Conservation (phyloP, 2,113 vertebrate genomes). For the Patagioenas fasciata region DNA sequence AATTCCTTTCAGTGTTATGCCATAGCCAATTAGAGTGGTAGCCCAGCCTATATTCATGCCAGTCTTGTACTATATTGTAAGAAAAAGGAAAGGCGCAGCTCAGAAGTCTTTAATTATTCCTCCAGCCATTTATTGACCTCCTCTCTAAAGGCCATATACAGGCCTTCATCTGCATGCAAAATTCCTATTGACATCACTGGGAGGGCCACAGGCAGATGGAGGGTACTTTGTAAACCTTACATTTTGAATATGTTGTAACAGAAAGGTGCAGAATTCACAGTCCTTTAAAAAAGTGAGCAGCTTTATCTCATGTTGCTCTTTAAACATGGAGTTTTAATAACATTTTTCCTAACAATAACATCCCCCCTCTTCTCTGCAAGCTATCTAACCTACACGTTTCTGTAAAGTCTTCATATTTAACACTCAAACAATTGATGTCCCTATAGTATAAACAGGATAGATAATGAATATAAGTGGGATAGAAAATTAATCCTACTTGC, state of each 20-base stretch:
- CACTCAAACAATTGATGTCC: slow-evolving; percentile 66
- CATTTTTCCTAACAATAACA: neutral
- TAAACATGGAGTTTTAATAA: slow-evolving; percentile 25
- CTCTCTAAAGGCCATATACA: slow-evolving; percentile 69
- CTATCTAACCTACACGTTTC: slow-evolving; percentile 39
- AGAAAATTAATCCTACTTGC: slow-evolving; percentile 72
- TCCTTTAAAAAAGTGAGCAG: slow-evolving; percentile 28
- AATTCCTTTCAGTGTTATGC: slow-evolving; percentile 64
- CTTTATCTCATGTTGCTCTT: slow-evolving; percentile 24
- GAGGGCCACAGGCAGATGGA: slow-evolving; percentile 52
- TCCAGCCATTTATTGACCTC: slow-evolving; percentile 73
- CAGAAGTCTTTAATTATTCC: slow-evolving; percentile 74
- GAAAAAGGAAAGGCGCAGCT: slow-evolving; percentile 66
- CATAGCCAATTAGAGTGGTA: slow-evolving; percentile 65
- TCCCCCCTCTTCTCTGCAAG: neutral
- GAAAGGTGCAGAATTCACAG: neutral
- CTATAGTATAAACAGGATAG: slow-evolving; percentile 73
- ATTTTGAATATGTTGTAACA: slow-evolving; percentile 45
- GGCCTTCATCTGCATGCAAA: slow-evolving; percentile 68
- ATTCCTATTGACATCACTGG: slow-evolving; percentile 66
- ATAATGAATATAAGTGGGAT: slow-evolving; percentile 71
- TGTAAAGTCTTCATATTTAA: slow-evolving; percentile 59
- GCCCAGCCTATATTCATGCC: slow-evolving; percentile 70
- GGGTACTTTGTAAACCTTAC: slow-evolving; percentile 53
- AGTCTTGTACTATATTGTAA: slow-evolving; percentile 70